Evolutionary conservation across 2,113 vertebrate species (phyloP).

Genomic region (Tenrec ecaudatus): DNA sequence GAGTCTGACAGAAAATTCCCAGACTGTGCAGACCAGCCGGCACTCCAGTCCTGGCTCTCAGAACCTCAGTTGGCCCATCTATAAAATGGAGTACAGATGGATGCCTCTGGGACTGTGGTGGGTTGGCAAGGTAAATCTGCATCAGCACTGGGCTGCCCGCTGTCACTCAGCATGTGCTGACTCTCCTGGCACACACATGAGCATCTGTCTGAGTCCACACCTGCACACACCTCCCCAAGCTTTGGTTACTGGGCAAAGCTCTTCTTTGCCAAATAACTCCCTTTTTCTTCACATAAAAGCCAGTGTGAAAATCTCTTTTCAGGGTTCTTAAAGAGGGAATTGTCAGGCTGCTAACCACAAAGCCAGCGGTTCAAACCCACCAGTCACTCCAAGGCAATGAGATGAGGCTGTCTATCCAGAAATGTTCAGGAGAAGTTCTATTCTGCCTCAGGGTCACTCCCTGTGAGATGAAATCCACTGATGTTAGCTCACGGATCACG

Average conservation of each 20-base stretch:
- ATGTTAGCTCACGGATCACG: too few species aligned
- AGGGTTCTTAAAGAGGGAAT: not conserved
- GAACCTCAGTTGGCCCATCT: not conserved
- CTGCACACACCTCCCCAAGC: not conserved
- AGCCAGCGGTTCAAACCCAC: too few species aligned
- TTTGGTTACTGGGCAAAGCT: too few species aligned
- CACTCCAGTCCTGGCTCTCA: not conserved
- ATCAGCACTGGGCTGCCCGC: not conserved
- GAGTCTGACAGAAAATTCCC: not conserved
- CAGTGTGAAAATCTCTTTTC: not conserved
- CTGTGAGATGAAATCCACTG: too few species aligned
- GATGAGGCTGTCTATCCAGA: too few species aligned
- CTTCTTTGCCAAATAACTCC: not conserved
- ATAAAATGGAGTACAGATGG: not conserved
- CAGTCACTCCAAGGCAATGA: too few species aligned
- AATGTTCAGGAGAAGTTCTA: too few species aligned
- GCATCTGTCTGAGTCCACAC: not conserved
- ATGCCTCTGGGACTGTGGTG: not conserved
- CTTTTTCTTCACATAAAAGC: too few species aligned
- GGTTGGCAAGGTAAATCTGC: not conserved
- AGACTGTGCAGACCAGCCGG: too few species aligned
- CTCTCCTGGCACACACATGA: accelerated
- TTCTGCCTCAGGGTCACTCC: too few species aligned
- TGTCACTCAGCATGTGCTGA: too few species aligned
- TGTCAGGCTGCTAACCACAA: too few species aligned